Base-by-base conservation (phyloP, 1,140 invertebrate genomes). In the Monomorium pharaonis region DNA sequence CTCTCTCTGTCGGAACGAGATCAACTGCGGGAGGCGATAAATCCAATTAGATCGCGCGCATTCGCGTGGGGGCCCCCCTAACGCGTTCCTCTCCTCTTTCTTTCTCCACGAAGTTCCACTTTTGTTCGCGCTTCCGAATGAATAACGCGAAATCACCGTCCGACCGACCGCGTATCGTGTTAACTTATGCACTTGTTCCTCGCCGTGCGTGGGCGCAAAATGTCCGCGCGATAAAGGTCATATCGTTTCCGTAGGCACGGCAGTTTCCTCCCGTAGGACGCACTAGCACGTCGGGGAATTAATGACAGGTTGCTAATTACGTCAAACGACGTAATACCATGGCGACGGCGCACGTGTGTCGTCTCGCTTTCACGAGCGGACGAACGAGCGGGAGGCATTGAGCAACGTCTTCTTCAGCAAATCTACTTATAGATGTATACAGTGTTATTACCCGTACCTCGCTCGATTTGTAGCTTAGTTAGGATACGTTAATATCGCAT, bases 291-390 rank as follows among this genome's bases (percentile, higher is more conserved):
- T n/a, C n/a, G n/a, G n/a, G 83, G 76, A 78, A 90, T 90, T 89
- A 89, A 90, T 85, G 87, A 84, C 81, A 65, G 63, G 72, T 60
- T 37, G 76, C 76, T 90, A 90, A 90, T 90, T 90, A 90, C 70
- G 77, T 74, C 63, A 84, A 85, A 56, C 81, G 72, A 84, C 58
- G 74, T 76, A 86, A 88, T 69, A 62, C 44, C 37, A 72, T 33
- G 54, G 7, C 54, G 21, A 27, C 74, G 54, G 3, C 27, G 12
- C 16, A n/a, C n/a, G n/a, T n/a, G n/a, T 14, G 47, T 56, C 18
- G 49, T 49, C 14, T 54, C 62, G 63, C 77, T 88, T 84, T 75
- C 77, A 65, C 74, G 65, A 72, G 49, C 60, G 75, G 30, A 37
- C 44, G 75, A 42, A 37, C 44, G 33, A 56, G 47, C n/a, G 27